Percentiles rank a stretch among this genome's conserved stretches.
phyloP scores from a whole-genome alignment of 64 coral and sea anemone species.

The Stichodactyla helianthus region DNA sequence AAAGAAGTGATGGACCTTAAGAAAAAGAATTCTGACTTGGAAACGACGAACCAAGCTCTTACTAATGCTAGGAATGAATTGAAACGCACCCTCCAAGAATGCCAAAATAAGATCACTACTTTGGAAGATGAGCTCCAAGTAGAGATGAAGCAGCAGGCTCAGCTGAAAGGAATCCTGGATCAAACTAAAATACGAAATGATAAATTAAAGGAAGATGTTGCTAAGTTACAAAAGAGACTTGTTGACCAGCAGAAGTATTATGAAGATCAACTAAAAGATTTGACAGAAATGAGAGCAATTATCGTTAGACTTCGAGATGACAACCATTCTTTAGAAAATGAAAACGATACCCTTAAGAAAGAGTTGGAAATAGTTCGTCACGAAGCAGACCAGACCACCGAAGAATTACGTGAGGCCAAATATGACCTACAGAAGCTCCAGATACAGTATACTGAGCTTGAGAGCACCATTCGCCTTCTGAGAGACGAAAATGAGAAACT shows the following conservation, averaged over 20 bases:
- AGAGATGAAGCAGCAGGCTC: constrained; percentile 85
- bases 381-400: constrained; percentile 51
- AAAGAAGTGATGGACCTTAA: constrained; percentile 81
- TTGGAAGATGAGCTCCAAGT: constrained; percentile 89
- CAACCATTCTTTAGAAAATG: constrained; percentile 66
- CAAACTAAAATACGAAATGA: constrained; percentile 87
- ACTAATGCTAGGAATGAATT: constrained; percentile 83
- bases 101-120: constrained; percentile 59
- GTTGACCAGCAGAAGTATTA: constrained; percentile 87
- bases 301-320: constrained; percentile 87
- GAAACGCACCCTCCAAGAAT: constrained; percentile 62
- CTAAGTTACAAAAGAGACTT: constrained; percentile 82
- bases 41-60: constrained; percentile 67
- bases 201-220: constrained; percentile 76
- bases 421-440: constrained; percentile 90
- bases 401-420: constrained; percentile 76
- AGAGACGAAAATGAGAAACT: constrained; percentile 92
- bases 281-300: constrained; percentile 77
- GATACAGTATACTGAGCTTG: constrained; percentile 73
- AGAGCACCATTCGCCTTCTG: constrained; percentile 63
- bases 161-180: constrained; percentile 77
- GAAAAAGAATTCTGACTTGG: constrained; percentile 80
- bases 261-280: constrained; percentile 75
- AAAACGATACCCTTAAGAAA: constrained; percentile 67
- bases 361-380: constrained; percentile 69